A percentile compares a stretch with the other conserved stretches of the same genome.
These are phyloP conservation scores for Felis catus DNA, from an alignment of 2,113 vertebrate genomes.

Conservation along the genomic window F.catus_Fca126_mat1.0 CM031417.1:65716501-65717000, in stretches of 20 bases:
- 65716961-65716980: not conserved
- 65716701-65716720: conserved; percentile 33
- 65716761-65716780: conserved; percentile 64
- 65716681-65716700: not conserved
- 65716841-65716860: conserved; percentile 58
- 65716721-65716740: conserved; percentile 36
- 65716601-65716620: too few relatives aligned
- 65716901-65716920: conserved; percentile 25
- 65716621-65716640: too few relatives aligned
- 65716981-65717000: not conserved
- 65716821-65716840: conserved; percentile 53
- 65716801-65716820: conserved; percentile 29
- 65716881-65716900: conserved; percentile 5
- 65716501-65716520: too few relatives aligned
- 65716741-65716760: conserved; percentile 33
- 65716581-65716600: too few relatives aligned
- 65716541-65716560: too few relatives aligned
- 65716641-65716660: too few relatives aligned
- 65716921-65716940: not conserved
- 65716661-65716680: too few relatives aligned
- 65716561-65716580: too few relatives aligned
- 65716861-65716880: conserved; percentile 58
- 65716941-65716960: conserved; percentile 19
- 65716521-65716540: too few relatives aligned
- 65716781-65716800: conserved; percentile 53